Evolutionary conservation across 1,140 invertebrate species (phyloP), one percentile per base, ranked within the genome.

Genomic region (Penaeus japonicus): DNA sequence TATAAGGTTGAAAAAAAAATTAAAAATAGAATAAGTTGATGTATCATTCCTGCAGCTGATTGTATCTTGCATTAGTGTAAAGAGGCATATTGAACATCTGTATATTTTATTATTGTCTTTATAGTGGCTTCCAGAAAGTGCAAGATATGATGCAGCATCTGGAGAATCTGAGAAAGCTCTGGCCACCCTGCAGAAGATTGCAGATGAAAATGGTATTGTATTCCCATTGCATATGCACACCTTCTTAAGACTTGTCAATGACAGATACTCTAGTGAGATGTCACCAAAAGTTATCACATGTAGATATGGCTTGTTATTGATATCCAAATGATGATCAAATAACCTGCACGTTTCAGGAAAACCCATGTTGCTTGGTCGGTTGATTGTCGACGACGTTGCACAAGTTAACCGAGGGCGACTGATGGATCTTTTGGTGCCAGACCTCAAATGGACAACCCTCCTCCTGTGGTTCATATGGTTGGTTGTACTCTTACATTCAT

Each of bases 391-490:
- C 92, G 95, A 96, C 91, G 94, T 94, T 65, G 91, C 92, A 93
- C 90, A 94, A 93, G 59, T 91, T 75, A 84, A 86, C 62, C 87
- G 92, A 30, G 92, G 92, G n/a, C 86, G 91, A 81, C 94, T 97
- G 24, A 94, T 94, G 91, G 97, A 97, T 92, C 93, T 98, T 1
- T 93, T 98, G 35, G 95, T 95, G 89, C 95, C 96, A 39, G 96
- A 96, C 90, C 94, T 97, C 87, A 94, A 96, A 91, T 94, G 94
- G 86, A 98, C 97, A 10, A 97, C 97, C n/a, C 91, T 97, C 24
- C 93, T 98, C 5, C 93, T 98, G 4, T 99, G 97, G 98, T 95
- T 98, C 91, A 98, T 99, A 89, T 99, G 97, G 97, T 97, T 93
- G 93, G 93, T 91, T 55, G 83, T 79, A 27, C 5, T 35, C 35